Evolutionary conservation across 1,140 invertebrate species (phyloP).

Genomic region (Hyles euphorbiae): DNA sequence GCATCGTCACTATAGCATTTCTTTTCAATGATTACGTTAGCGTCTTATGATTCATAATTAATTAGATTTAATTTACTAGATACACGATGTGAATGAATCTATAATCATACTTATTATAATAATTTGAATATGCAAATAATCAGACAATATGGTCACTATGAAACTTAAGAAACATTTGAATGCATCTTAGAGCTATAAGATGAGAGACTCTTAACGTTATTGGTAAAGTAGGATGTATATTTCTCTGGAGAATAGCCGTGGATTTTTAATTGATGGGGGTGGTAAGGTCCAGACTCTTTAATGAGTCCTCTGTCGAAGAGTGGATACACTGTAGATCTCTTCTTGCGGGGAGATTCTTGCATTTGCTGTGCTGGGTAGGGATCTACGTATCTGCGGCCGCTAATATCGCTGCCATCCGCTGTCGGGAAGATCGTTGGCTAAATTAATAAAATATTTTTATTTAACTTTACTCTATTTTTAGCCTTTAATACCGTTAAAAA

Average conservation of each 20-base stretch:
- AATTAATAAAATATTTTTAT: slow-evolving; percentile 54
- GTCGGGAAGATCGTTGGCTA: slow-evolving; percentile 67
- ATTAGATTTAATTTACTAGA: no score
- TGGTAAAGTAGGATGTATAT: slow-evolving; percentile 61
- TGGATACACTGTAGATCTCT: slow-evolving; percentile 49
- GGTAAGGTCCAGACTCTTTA: slow-evolving; percentile 25
- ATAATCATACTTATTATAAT: no score
- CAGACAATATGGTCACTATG: no score
- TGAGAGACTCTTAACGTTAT: slow-evolving; percentile 12
- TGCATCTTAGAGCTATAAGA: slow-evolving; percentile 28
- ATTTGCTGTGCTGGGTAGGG: slow-evolving; percentile 61
- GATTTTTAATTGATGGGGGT: slow-evolving; percentile 47
- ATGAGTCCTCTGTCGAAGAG: slow-evolving; percentile 33
- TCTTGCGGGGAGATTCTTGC: slow-evolving; percentile 62
- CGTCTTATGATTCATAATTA: no score
- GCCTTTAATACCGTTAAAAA: no score
- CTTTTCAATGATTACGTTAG: no score
- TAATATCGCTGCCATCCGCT: slow-evolving; percentile 71
- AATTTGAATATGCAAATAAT: no score
- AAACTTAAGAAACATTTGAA: slow-evolving; percentile 34
- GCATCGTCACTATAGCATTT: no score
- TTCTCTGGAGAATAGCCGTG: slow-evolving; percentile 58
- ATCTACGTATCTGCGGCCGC: slow-evolving; percentile 57
- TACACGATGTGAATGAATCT: no score
- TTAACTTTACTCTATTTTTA: slow-evolving; percentile 8